Evolutionary conservation across 1,140 invertebrate genomes (phyloP).

Genomic region (Listronotus oregonensis): DNA sequence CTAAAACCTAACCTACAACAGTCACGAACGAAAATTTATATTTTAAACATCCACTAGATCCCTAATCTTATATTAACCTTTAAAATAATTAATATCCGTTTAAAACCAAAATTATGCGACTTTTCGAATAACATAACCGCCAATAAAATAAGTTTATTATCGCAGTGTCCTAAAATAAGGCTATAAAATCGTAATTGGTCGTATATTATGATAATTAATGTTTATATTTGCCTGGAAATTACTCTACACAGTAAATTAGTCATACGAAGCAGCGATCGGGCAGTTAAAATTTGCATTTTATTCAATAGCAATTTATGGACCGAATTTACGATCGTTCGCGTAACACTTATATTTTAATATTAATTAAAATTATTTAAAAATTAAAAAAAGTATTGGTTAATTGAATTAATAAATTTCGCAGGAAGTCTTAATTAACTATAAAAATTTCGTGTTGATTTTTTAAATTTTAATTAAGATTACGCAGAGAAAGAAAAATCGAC

Average conservation of each 20-base stretch:
- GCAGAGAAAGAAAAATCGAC: too few relatives aligned
- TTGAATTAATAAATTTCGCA: too few relatives aligned
- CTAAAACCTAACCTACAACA: too few relatives aligned
- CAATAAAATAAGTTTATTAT: conserved; percentile 47
- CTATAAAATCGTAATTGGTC: conserved; percentile 45
- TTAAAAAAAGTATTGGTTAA: too few relatives aligned
- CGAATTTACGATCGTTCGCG: background rate
- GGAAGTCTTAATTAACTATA: too few relatives aligned
- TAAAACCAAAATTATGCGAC: conserved; percentile 8
- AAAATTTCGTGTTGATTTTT: too few relatives aligned
- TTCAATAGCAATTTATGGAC: conserved; percentile 19
- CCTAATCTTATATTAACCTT: too few relatives aligned
- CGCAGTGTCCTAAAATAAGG: conserved; percentile 45
- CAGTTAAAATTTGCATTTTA: conserved; percentile 33
- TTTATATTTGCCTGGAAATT: conserved; percentile 43
- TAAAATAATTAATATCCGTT: too few relatives aligned
- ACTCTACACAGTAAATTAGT: conserved; percentile 43
- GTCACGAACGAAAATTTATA: too few relatives aligned
- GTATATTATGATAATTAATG: conserved; percentile 48
- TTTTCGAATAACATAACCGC: conserved; percentile 30
- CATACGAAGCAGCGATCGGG: conserved; percentile 35
- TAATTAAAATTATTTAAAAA: background rate
- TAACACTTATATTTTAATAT: conserved; percentile 1
- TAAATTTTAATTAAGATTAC: too few relatives aligned
- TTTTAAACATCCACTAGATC: too few relatives aligned